Base-by-base conservation (phyloP, 1,140 invertebrate genomes). In the Spodoptera frugiperda region DNA sequence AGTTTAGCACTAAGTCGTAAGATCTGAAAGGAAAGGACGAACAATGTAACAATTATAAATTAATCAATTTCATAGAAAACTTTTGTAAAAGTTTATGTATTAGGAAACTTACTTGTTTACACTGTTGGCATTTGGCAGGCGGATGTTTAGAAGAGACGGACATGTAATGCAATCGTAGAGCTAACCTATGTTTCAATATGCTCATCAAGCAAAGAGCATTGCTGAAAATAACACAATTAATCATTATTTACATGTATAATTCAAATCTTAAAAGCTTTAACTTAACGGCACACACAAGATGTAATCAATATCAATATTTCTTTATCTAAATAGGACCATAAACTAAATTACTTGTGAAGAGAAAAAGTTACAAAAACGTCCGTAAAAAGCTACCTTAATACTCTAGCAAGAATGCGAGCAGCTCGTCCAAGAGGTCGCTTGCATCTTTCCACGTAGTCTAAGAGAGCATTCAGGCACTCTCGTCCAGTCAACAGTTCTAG, bases 371-470 rank as follows among this genome's bases (percentile, higher is more conserved):
- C 0, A 14, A 15, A 33, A 6, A 39, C 15, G 0, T 3, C 10
- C 44, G 30, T 54, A n/a, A 57, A 14, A 55, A 3, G 53, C 2
- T 77, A 94, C 93, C 92, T 93, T 57, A 94, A 82, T 30, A 94
- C 86, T 77, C 87, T 87, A 6, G 88, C 87, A 3, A 94, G 80
- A 73, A 93, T 93, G 15, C 87, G 84, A 8, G 91, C 90, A 5
- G 94, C 94, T 68, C 93, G 76, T 75, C 91, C 91, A 74, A 91
- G 61, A 19, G 93, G 89, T 55, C 89, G 77, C 79, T 90, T 89
- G 84, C 87, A 88, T 78, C 87, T 80, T 83, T 91, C 82, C 46
- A 94, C 85, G 77, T 94, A 92, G 61, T 94, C 87, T 12, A 94
- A 73, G 8, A 94, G 67, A 0, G 89, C 88, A 49, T 92, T 85